phyloP scores from a whole-genome alignment of 2,797 vertebrate genomes.

The Pipistrellus pipistrellus region DNA sequence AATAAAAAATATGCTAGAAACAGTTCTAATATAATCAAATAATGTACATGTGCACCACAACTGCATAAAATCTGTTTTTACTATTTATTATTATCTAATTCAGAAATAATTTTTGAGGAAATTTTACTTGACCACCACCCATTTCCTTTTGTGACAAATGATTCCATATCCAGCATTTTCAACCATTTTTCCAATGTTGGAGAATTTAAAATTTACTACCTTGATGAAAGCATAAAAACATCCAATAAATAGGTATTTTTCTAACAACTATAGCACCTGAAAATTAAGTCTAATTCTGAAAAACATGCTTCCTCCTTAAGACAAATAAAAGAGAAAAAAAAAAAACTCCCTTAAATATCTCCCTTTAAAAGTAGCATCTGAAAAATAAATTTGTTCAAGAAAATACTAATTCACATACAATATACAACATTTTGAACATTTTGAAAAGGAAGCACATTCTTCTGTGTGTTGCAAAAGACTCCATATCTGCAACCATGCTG shows the following conservation, averaged over 20 bases:
- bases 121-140: slow-evolving; percentile 79
- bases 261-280: neutral
- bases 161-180: slow-evolving; percentile 39
- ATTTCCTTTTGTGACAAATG: slow-evolving; percentile 76
- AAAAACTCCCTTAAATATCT: slow-evolving; percentile 32
- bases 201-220: slow-evolving; percentile 42
- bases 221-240: slow-evolving; percentile 28
- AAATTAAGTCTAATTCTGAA: slow-evolving; percentile 67
- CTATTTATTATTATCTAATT: slow-evolving; percentile 51
- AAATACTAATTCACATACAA: slow-evolving; percentile 42
- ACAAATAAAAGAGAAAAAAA: neutral
- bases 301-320: slow-evolving; percentile 5
- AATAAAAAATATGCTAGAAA: slow-evolving; percentile 24
- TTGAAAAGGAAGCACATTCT: slow-evolving; percentile 24
- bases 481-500: slow-evolving; percentile 79
- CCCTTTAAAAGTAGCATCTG: slow-evolving; percentile 53
- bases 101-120: slow-evolving; percentile 67
- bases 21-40: slow-evolving; percentile 29
- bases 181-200: slow-evolving; percentile 65
- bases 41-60: neutral
- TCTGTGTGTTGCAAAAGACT: slow-evolving; percentile 18
- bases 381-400: slow-evolving; percentile 42
- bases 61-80: slow-evolving; percentile 2
- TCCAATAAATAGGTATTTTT: slow-evolving; percentile 51
- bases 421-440: slow-evolving; percentile 18